Conservation (phyloP, 2,113 vertebrate species). For the Hypomesus transpacificus region DNA sequence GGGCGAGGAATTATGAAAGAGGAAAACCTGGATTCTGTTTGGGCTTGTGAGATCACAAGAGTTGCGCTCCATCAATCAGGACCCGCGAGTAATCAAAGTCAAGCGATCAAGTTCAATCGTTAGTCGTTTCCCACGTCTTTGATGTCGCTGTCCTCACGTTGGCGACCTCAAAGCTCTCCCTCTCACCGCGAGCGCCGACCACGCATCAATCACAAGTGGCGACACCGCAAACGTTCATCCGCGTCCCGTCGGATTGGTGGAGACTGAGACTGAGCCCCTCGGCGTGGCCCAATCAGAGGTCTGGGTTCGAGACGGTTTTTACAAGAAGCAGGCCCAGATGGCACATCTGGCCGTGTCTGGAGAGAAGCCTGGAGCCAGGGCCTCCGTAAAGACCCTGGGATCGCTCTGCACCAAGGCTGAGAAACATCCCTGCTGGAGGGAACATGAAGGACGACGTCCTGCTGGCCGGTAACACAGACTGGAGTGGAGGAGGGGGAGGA, state of each 20-base stretch:
- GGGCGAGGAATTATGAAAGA: constrained; percentile 10
- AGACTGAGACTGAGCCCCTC: background rate
- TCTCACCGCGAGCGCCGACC: constrained; percentile 3
- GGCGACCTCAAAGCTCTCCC: background rate
- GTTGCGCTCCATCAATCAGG: constrained; percentile 43
- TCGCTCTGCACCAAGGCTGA: constrained; percentile 37
- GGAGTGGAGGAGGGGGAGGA: background rate
- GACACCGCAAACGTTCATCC: background rate
- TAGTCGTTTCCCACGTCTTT: constrained; percentile 44
- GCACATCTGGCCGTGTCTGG: constrained; percentile 49
- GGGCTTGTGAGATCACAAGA: constrained; percentile 34
- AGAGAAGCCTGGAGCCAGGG: constrained; percentile 18
- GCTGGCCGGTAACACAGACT: constrained; percentile 18
- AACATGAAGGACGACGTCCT: constrained; percentile 43
- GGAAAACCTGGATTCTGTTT: constrained; percentile 28
- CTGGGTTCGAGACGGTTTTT: constrained; percentile 28
- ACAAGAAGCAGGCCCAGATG: constrained; percentile 56
- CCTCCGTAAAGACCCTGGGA: constrained; percentile 27
- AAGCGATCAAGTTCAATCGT: constrained; percentile 27
- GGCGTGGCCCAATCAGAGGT: constrained; percentile 14
- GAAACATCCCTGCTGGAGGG: constrained; percentile 47
- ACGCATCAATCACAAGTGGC: constrained; percentile 12
- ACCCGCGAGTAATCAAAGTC: constrained; percentile 51
- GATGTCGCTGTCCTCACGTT: constrained; percentile 25
- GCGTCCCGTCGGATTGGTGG: constrained; percentile 21